Conservation (phyloP, 2,797 vertebrate species). For the Ataeniobius toweri region DNA sequence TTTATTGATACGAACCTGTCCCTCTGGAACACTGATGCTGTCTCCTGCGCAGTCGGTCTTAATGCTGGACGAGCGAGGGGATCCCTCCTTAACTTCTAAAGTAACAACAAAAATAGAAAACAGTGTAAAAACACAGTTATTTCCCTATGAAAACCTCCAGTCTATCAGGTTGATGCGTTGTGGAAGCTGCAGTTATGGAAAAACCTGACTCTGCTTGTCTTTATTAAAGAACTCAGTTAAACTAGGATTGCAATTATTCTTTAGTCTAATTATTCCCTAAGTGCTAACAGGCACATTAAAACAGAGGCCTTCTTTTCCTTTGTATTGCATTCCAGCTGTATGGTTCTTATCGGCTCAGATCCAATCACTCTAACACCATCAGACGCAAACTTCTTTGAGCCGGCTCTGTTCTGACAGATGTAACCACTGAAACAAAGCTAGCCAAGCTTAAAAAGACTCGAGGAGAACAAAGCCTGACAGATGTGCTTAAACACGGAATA, state of each 20-base stretch:
- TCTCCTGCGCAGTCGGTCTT: slow-evolving; percentile 81
- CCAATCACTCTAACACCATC: slow-evolving; percentile 38
- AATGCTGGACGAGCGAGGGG: slow-evolving; percentile 69
- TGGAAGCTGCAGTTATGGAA: slow-evolving; percentile 6
- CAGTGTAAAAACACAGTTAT: background rate
- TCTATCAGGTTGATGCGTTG: background rate
- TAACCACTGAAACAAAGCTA: slow-evolving; percentile 39
- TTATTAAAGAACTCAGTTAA: slow-evolving; percentile 5
- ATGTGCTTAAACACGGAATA: slow-evolving; percentile 51
- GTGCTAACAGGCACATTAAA: slow-evolving; percentile 1
- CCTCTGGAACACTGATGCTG: slow-evolving; percentile 85
- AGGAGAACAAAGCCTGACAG: slow-evolving; percentile 28
- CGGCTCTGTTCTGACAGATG: slow-evolving; percentile 35
- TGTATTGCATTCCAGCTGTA: slow-evolving; percentile 20
- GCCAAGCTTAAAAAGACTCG: slow-evolving; percentile 38
- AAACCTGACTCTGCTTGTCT: background rate
- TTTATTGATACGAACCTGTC: slow-evolving; percentile 83
- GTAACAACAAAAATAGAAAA: slow-evolving; percentile 22
- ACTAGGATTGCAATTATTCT: slow-evolving; percentile 15
- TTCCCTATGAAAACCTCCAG: background rate
- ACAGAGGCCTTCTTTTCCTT: slow-evolving; percentile 30
- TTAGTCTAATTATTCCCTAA: slow-evolving; percentile 12
- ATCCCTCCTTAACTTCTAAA: slow-evolving; percentile 77
- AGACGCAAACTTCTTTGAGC: slow-evolving; percentile 39
- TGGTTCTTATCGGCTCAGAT: slow-evolving; percentile 60